Base-by-base conservation (phyloP, 2,113 vertebrate genomes). In the Cariama cristata region DNA sequence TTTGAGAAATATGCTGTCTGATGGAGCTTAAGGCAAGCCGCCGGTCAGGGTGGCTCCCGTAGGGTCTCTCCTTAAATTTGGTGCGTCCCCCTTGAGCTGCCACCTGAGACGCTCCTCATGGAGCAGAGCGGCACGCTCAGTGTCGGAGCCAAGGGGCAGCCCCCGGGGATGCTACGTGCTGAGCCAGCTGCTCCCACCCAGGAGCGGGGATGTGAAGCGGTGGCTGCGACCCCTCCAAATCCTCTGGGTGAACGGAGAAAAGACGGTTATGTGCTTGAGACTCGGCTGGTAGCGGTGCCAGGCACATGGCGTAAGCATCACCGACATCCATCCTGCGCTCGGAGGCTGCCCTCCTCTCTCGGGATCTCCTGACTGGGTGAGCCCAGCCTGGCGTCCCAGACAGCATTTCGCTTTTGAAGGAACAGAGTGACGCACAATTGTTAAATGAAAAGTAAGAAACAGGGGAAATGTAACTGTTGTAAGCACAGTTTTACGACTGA, bases 241-340 rank as follows among this genome's bases (percentile, higher is more conserved):
- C 49, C 58, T 38, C 10, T 4, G 26, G 17, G 28, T n/a, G 14
- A 52, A 59, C 2, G 8, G 26, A 26, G 55, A 20, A 27, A 47
- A 28, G 49, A 26, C 0, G 14, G 27, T 38, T 38, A 22, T 0
- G 4, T 28, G 59, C 28, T 28, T 2, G 6, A 75, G 18, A 53
- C 4, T 9, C 0, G 3, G 58, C 32, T 30, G 28, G 22, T 1
- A 56, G 53, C 0, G 4, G 11, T 11, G 72, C 53, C 72, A 50
- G 60, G 42, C 1, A 1, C 38, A 28, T 3, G 2, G 53, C 66
- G 35, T 10, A 52, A 45, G 52, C 44, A 35, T 2, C 45, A 47
- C 45, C 0, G 0, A 26, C 0, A 1, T 2, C 26, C 45, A 21
- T 10, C 26, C 64, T 15, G n/a, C 14, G 11, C 30, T 63, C 0